Percentiles rank a stretch among this genome's conserved stretches.
Conservation (phyloP, 2,113 vertebrate species). For the Laticauda laticaudata region DNA sequence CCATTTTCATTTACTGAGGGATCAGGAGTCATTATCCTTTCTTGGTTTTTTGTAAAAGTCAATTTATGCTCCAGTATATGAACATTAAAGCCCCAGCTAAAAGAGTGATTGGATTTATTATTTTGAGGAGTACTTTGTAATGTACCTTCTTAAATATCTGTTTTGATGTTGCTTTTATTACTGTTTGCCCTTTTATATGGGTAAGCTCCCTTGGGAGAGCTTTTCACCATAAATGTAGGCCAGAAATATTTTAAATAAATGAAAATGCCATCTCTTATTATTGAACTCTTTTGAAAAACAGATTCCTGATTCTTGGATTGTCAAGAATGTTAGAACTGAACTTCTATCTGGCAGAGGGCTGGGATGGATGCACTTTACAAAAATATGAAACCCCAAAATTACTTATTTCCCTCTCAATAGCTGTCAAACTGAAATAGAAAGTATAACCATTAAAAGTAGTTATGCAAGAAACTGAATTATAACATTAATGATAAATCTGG, state of each 20-base stretch:
- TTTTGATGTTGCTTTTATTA: not conserved
- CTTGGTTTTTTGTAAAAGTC: slow-evolving; percentile 12
- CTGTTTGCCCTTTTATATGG: not conserved
- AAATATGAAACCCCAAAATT: not conserved
- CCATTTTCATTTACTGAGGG: not conserved
- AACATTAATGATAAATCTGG: not conserved
- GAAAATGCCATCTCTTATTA: not conserved
- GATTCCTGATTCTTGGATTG: not conserved
- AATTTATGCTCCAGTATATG: slow-evolving; percentile 20
- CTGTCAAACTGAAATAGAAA: not conserved
- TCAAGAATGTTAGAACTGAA: not conserved
- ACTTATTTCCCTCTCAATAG: not conserved
- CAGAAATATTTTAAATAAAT: not conserved
- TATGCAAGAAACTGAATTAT: not conserved
- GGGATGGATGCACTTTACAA: not conserved
- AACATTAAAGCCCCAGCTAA: slow-evolving; percentile 6
- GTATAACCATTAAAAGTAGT: not conserved
- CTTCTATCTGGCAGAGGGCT: not conserved
- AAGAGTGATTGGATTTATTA: not conserved
- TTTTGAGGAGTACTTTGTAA: not conserved
- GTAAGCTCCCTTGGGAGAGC: not conserved
- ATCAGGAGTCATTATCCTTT: slow-evolving; percentile 22
- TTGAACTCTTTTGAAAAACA: not conserved
- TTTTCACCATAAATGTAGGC: not conserved
- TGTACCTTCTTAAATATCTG: not conserved